These are phyloP conservation scores for Ctenomys sociabilis DNA, from an alignment of 2,113 vertebrate species.

Conservation along the genomic window DNA sequence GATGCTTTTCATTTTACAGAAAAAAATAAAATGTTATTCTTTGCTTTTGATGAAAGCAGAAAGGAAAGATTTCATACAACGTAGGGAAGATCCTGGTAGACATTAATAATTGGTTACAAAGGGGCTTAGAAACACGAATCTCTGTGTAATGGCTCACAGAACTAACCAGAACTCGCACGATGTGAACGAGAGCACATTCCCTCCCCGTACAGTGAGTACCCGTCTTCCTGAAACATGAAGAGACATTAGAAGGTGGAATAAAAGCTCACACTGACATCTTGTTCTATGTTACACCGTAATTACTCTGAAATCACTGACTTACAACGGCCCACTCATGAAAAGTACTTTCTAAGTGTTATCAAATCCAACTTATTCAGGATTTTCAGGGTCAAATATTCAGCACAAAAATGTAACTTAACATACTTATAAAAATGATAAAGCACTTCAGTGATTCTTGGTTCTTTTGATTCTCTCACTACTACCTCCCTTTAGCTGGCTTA, in stretches of 20 bases:
- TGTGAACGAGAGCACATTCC: background rate
- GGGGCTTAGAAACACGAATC: background rate
- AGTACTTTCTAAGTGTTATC: constrained; percentile 31
- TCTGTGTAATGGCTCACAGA: constrained; percentile 25
- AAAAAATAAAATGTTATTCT: background rate
- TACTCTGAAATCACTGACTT: constrained; percentile 57
- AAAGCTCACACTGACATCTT: background rate
- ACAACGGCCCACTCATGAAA: background rate
- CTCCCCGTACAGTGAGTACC: background rate
- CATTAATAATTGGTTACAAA: constrained; percentile 67
- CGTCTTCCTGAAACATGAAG: background rate
- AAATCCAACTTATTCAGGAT: constrained; percentile 36
- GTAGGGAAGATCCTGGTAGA: constrained; percentile 11
- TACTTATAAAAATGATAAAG: constrained; percentile 26
- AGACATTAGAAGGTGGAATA: background rate
- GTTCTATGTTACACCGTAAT: background rate
- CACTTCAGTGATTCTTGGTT: background rate
- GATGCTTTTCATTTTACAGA: constrained; percentile 50
- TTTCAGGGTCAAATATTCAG: background rate
- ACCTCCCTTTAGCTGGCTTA: background rate
- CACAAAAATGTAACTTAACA: constrained; percentile 25
- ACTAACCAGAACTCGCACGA: background rate
- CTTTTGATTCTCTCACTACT: background rate
- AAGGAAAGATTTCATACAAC: background rate
- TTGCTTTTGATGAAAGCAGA: background rate